A percentile compares a stretch with the other conserved stretches of the same genome.
These are phyloP conservation scores for Chamaea fasciata DNA, from an alignment of 2,113 vertebrate species.

Conservation along the genomic window DNA sequence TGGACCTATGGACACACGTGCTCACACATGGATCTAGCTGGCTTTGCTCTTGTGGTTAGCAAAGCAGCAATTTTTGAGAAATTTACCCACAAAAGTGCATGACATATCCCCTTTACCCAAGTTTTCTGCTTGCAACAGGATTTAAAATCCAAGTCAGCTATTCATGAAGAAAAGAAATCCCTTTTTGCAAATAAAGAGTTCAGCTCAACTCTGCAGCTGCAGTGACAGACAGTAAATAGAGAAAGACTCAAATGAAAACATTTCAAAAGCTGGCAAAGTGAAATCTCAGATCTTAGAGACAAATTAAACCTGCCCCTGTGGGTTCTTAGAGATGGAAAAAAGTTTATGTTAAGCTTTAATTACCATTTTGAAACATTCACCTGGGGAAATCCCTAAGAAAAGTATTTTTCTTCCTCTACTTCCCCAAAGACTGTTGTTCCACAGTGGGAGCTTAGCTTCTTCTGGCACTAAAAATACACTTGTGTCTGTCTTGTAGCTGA, in stretches of 20 bases:
- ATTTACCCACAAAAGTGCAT: not conserved
- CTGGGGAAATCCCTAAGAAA: not conserved
- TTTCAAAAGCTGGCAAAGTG: not conserved
- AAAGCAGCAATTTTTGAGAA: not conserved
- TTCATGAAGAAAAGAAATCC: not conserved
- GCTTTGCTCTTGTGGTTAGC: not conserved
- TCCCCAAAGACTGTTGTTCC: not conserved
- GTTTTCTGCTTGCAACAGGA: not conserved
- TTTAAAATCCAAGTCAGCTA: not conserved
- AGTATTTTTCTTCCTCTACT: not conserved
- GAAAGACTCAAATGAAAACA: not conserved
- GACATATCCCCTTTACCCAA: not conserved
- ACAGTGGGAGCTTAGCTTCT: not conserved
- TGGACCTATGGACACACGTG: fast-evolving
- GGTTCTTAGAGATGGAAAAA: not conserved
- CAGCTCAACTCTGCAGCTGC: not conserved
- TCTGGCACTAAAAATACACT: slow-evolving; percentile 52
- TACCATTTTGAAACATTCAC: not conserved
- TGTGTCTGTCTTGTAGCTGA: not conserved
- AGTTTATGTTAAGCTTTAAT: not conserved
- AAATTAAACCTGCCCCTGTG: not conserved
- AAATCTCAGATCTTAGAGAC: not conserved
- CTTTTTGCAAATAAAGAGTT: not conserved
- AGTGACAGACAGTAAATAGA: not conserved
- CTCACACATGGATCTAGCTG: not conserved